These are phyloP conservation scores for Illadopsis cleaveri DNA, from an alignment of 2,113 vertebrate genomes.

Conservation along the genomic window DNA sequence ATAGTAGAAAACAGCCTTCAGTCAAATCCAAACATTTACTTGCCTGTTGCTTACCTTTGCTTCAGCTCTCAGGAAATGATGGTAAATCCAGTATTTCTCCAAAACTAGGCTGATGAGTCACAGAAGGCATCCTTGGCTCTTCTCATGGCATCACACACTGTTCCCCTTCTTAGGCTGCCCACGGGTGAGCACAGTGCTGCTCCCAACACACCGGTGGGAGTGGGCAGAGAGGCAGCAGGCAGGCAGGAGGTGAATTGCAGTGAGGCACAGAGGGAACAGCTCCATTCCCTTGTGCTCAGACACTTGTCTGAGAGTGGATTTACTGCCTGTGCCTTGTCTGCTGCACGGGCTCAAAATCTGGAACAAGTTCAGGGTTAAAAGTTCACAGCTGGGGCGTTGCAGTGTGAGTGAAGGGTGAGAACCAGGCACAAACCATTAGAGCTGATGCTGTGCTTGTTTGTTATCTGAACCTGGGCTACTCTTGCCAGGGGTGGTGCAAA, in stretches of 20 bases:
- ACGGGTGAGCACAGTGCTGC: neutral
- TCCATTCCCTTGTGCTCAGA: neutral
- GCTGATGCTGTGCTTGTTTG: neutral
- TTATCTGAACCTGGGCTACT: neutral
- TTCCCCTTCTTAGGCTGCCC: neutral
- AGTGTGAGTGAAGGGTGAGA: neutral
- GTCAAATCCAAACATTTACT: neutral
- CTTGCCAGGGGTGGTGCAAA: neutral
- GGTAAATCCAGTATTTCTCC: neutral
- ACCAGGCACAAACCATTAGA: neutral
- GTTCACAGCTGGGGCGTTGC: neutral
- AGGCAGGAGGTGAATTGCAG: neutral
- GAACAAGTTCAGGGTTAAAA: neutral
- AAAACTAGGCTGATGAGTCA: neutral
- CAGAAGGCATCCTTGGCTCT: neutral
- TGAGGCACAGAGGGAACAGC: neutral
- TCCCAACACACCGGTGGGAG: neutral
- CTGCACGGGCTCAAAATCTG: neutral
- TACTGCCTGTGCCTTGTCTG: neutral
- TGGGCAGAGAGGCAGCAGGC: neutral
- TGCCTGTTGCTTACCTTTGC: neutral
- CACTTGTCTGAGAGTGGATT: neutral
- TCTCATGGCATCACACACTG: fast-evolving
- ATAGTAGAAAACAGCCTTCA: neutral
- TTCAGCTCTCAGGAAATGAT: neutral